Evolutionary conservation across 2,797 vertebrate species (phyloP).

Genomic region (Bucorvus abyssinicus): DNA sequence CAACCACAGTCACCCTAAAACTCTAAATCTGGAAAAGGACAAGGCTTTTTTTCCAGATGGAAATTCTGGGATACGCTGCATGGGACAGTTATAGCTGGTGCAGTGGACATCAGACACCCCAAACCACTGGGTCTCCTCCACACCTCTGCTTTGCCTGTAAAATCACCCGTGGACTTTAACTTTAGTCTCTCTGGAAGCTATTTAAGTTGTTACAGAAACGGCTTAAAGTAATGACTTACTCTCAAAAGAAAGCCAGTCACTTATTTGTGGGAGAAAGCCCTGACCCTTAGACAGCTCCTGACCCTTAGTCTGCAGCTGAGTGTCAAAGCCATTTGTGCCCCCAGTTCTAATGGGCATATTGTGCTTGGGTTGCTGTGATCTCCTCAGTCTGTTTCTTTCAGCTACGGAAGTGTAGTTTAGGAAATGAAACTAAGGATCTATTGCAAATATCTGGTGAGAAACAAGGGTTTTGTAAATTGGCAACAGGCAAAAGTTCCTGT

Average conservation of each 20-base stretch:
- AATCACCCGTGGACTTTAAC: background rate
- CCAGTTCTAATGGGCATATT: background rate
- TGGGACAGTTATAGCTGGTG: background rate
- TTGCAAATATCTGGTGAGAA: background rate
- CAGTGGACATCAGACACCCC: rapidly evolving
- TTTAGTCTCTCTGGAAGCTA: background rate
- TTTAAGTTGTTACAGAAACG: background rate
- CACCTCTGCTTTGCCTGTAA: background rate
- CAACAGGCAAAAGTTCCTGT: background rate
- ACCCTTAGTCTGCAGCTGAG: background rate
- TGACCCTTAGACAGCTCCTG: background rate
- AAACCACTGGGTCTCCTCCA: background rate
- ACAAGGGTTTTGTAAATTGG: background rate
- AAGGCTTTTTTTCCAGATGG: background rate
- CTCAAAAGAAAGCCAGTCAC: background rate
- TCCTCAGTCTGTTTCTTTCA: background rate
- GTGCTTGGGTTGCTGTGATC: background rate
- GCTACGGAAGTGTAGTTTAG: background rate
- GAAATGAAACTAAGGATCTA: background rate
- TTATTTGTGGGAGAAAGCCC: background rate
- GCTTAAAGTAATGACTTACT: background rate
- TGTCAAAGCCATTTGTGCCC: background rate
- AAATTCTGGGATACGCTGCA: background rate
- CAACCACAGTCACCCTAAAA: background rate
- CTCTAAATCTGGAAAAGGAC: background rate